Percentiles rank a stretch among this genome's conserved stretches.
Conservation (phyloP, 53 echinoderm and acorn worm genomes). For the Hippasteria phrygiana region DNA sequence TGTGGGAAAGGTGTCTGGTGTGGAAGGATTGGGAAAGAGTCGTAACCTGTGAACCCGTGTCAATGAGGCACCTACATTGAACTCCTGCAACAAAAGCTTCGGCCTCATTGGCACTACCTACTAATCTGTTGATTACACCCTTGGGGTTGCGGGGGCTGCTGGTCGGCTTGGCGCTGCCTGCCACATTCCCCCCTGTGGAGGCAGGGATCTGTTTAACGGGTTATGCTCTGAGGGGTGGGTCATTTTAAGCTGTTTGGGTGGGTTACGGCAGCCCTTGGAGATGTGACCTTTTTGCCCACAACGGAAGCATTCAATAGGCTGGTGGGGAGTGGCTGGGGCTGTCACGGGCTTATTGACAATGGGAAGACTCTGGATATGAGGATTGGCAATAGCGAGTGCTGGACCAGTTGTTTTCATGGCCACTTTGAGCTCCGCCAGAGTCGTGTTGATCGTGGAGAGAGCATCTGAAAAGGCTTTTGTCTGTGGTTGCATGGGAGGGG, state of each 20-base stretch:
- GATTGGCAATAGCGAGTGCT: neutral
- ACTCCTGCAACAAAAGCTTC: neutral
- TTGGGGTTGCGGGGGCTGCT: neutral
- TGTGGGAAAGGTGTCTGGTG: neutral
- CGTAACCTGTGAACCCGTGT: neutral
- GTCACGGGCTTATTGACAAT: neutral
- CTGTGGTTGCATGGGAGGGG: too few relatives aligned
- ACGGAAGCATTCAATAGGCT: neutral
- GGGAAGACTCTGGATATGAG: too few relatives aligned
- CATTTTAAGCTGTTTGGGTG: too few relatives aligned
- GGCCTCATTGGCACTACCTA: neutral
- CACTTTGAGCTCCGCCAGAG: conserved; percentile 15
- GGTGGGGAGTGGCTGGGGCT: neutral
- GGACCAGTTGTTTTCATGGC: neutral
- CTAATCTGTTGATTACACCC: neutral
- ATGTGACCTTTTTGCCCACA: neutral
- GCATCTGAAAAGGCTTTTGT: neutral
- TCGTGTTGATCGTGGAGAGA: neutral
- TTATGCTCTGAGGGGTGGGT: too few relatives aligned
- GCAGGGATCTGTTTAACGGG: conserved; percentile 2
- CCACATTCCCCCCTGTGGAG: conserved; percentile 22
- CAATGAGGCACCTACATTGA: neutral
- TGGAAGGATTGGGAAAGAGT: neutral
- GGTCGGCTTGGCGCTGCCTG: neutral
- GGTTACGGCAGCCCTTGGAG: neutral